Evolutionary conservation across 2,888 invertebrate species (phyloP), one percentile per base, ranked within the genome.

Genomic region (Folsomia manolachei): DNA sequence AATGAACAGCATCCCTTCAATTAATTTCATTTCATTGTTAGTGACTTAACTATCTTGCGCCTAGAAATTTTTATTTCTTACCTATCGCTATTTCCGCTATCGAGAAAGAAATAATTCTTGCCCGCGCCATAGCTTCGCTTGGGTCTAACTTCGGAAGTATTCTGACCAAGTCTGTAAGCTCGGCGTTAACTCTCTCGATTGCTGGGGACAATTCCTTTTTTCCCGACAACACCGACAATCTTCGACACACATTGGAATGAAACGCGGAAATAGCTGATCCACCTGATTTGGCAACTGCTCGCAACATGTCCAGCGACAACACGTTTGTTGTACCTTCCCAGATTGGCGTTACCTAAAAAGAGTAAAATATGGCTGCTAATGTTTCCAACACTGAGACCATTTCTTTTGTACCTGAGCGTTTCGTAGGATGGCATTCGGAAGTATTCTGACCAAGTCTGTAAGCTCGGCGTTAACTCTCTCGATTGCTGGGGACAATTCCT

Each of bases 241-340:
- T 80, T 1, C 60, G 64, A 1, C 75, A 51, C 9, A 85, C 79
- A 21, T 83, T 82, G 21, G 81, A 71, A 19, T 81, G 75, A 66
- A 84, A 83, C 0, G 84, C 82, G 9, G 79, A 27, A 14, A 86
- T 80, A 1, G 83, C 84, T 71, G 83, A 81, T 7, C 86, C 86
- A 52, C 83, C 81, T 1, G 84, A 83, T 75, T 86, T 86, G 25
- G 80, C 81, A 11, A 87, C 81, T 1, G 86, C 85, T 39, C 39
- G 39, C 39, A 39, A 39, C 11, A 87, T 85, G 80, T 88, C 87
- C 53, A 87, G 81, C 0, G 86, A 85, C 53, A 87, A 81, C 51
- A 88, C 84, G 80, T 87, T 88, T 2, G 87, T 87, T 1, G 87
- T 88, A 25, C 87, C 88, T 81, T 88, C 87, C 88, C 88, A 88